Conservation (phyloP, 2,888 invertebrate species). For the Zhengitettix transpicula region DNA sequence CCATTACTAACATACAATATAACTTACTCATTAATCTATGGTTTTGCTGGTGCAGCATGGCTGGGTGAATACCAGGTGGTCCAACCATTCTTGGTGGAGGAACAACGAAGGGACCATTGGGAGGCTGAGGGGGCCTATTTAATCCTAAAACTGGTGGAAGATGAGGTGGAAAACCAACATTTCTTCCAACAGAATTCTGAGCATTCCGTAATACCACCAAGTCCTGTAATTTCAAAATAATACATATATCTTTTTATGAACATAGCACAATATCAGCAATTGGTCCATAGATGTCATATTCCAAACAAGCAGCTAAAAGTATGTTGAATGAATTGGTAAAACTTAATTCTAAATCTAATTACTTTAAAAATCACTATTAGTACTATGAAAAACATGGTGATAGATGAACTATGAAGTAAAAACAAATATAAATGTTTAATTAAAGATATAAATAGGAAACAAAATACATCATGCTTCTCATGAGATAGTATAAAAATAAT, state of each 20-base stretch:
- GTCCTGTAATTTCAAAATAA: neutral
- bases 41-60: constrained; percentile 1
- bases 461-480: too few relatives aligned
- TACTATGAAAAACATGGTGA: too few relatives aligned
- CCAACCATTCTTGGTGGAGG: neutral
- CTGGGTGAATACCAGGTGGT: neutral
- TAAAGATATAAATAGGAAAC: too few relatives aligned
- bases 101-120: neutral
- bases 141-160: neutral
- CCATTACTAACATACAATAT: too few relatives aligned
- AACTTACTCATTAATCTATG: constrained; percentile 1
- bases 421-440: too few relatives aligned
- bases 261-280: neutral
- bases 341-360: too few relatives aligned
- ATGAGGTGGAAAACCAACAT: neutral
- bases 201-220: neutral
- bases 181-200: constrained; percentile 1
- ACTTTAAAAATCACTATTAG: too few relatives aligned
- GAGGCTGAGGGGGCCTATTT: neutral
- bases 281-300: neutral
- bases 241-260: neutral
- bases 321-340: too few relatives aligned
- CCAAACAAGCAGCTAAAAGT: neutral
- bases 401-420: too few relatives aligned
- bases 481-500: too few relatives aligned